Evolutionary conservation across 2,113 vertebrate species (phyloP).

Genomic region (Camelus dromedarius): DNA sequence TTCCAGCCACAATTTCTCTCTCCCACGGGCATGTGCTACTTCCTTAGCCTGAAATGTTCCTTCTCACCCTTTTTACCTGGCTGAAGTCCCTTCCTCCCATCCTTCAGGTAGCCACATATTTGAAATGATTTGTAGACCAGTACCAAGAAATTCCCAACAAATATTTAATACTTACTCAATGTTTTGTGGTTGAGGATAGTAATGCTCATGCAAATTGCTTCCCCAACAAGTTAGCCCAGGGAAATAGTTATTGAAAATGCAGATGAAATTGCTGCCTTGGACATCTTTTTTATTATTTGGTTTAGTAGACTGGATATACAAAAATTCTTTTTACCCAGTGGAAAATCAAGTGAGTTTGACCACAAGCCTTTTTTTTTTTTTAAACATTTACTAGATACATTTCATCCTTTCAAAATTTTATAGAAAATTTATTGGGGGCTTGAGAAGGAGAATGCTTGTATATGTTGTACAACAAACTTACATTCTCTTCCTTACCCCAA

Average conservation of each 20-base stretch:
- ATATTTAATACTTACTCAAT: neutral
- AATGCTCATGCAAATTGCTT: neutral
- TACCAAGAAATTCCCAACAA: neutral
- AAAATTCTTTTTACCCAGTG: conserved; percentile 12
- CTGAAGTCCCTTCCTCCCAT: neutral
- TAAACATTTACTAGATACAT: neutral
- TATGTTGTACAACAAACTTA: neutral
- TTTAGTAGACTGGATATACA: neutral
- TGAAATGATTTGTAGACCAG: neutral
- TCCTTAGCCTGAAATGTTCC: neutral
- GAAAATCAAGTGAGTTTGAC: conserved; percentile 36
- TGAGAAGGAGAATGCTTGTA: neutral
- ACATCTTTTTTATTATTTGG: neutral
- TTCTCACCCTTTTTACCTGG: neutral
- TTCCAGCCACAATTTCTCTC: neutral
- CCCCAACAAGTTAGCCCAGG: neutral
- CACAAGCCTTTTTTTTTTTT: neutral
- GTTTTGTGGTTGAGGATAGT: neutral
- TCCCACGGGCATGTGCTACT: neutral
- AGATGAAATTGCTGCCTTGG: neutral
- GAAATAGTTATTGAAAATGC: neutral
- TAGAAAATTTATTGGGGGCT: neutral
- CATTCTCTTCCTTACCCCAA: neutral
- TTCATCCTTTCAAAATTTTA: neutral
- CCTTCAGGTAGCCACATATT: neutral